Conservation (phyloP, 1,140 invertebrate species). For the Atta cephalotes region DNA sequence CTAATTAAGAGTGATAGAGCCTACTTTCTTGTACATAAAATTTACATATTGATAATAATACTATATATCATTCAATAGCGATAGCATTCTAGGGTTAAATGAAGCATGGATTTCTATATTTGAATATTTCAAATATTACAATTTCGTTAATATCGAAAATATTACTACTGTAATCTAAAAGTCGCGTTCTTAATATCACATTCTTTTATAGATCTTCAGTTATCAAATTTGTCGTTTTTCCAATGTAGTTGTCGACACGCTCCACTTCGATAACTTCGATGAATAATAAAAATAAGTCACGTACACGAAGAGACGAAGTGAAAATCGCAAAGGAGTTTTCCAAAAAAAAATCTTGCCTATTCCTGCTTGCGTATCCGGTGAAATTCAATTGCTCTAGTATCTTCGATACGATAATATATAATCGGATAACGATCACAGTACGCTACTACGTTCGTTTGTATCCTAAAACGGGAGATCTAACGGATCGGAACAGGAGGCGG, state of each 20-base stretch:
- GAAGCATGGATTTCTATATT: background rate
- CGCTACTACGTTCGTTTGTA: background rate
- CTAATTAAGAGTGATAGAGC: too few relatives aligned
- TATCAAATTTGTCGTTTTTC: conserved; percentile 25
- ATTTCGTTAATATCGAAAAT: background rate
- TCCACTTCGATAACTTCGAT: conserved; percentile 15
- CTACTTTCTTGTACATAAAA: too few relatives aligned
- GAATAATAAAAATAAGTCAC: conserved; percentile 37
- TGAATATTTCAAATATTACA: background rate
- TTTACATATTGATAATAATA: too few relatives aligned
- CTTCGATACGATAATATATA: conserved; percentile 18
- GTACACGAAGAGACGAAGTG: background rate
- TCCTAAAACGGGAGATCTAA: conserved; percentile 46
- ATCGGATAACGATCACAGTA: conserved; percentile 24
- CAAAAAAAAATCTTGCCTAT: background rate
- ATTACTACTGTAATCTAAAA: background rate
- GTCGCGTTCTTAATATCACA: background rate
- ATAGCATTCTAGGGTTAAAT: background rate
- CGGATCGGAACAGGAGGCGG: conserved; percentile 39
- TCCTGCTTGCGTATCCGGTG: conserved; percentile 25
- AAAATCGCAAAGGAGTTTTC: conserved; percentile 26
- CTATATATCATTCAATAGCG: too few relatives aligned
- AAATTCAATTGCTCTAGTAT: conserved; percentile 36
- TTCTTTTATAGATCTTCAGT: background rate
- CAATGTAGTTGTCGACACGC: background rate